These are phyloP conservation scores for Chelonia mydas DNA, from an alignment of 2,797 vertebrate genomes.

Conservation along the genomic window DNA sequence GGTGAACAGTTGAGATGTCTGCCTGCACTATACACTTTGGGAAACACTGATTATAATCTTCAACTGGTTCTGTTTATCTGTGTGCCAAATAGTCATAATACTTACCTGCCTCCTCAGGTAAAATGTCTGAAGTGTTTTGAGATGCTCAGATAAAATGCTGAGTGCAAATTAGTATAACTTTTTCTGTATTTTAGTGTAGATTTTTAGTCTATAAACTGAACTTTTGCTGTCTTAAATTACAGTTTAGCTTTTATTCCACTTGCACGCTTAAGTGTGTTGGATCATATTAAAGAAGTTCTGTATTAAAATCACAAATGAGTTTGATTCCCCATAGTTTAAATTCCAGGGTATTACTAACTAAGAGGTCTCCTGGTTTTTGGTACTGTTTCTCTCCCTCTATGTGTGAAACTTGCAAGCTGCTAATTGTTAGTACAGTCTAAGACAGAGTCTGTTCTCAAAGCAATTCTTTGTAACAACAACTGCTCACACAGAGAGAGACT, in stretches of 20 bases:
- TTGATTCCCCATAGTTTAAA: too few relatives aligned
- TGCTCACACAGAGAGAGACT: too few relatives aligned
- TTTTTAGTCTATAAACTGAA: neutral
- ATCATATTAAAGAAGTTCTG: too few relatives aligned
- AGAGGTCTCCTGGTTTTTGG: too few relatives aligned
- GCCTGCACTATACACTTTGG: neutral
- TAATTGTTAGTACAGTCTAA: too few relatives aligned
- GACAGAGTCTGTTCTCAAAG: too few relatives aligned
- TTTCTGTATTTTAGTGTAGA: neutral
- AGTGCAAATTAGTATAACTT: neutral
- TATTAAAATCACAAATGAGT: too few relatives aligned
- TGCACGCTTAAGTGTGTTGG: neutral
- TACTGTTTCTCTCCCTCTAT: too few relatives aligned
- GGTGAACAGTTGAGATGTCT: neutral
- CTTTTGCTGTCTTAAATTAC: neutral
- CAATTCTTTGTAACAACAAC: too few relatives aligned
- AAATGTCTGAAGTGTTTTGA: neutral
- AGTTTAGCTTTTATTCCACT: neutral
- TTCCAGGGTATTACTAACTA: too few relatives aligned
- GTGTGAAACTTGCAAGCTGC: too few relatives aligned
- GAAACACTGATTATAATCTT: neutral
- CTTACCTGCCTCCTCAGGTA: neutral
- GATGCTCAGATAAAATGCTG: neutral
- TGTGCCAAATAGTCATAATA: neutral
- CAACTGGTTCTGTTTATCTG: neutral